These are phyloP conservation scores for Chelidonichthys spinosus DNA, from an alignment of 2,797 vertebrate species.

Conservation along the genomic window DNA sequence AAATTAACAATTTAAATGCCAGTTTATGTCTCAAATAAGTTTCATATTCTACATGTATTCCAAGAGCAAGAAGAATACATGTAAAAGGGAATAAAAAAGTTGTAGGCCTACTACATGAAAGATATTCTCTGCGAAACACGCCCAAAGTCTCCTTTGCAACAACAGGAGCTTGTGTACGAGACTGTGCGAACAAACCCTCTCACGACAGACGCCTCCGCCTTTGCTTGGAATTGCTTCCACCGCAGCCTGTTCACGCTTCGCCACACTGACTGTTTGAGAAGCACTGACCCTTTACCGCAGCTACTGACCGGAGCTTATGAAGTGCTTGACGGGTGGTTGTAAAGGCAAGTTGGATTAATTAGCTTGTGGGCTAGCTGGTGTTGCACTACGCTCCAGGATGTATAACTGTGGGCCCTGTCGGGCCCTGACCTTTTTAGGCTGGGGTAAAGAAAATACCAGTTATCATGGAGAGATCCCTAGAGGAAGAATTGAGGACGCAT, in stretches of 20 bases:
- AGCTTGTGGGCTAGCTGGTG: slow-evolving; percentile 68
- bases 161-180: neutral
- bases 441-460: slow-evolving; percentile 61
- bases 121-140: neutral
- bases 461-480: slow-evolving; percentile 46
- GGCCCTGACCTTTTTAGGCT: slow-evolving; percentile 66
- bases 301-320: slow-evolving; percentile 71
- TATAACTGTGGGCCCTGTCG: slow-evolving; percentile 60
- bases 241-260: slow-evolving; percentile 65
- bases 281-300: slow-evolving; percentile 75
- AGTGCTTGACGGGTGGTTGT: slow-evolving; percentile 70
- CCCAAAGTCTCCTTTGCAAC: slow-evolving; percentile 2
- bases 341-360: slow-evolving; percentile 79
- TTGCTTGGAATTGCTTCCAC: slow-evolving; percentile 55
- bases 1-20: neutral
- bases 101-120: neutral
- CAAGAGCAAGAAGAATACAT: neutral
- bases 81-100: neutral
- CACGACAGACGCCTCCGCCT: slow-evolving; percentile 41
- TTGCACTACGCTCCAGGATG: slow-evolving; percentile 51
- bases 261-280: slow-evolving; percentile 62
- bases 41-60: neutral
- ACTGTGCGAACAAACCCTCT: slow-evolving; percentile 16
- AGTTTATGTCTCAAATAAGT: neutral
- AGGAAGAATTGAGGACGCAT: slow-evolving; percentile 21